A percentile compares a stretch with the other conserved stretches of the same genome.
These are phyloP conservation scores for Oncorhynchus gorbuscha DNA, from an alignment of 2,113 vertebrate genomes.

Conservation along the genomic window DNA sequence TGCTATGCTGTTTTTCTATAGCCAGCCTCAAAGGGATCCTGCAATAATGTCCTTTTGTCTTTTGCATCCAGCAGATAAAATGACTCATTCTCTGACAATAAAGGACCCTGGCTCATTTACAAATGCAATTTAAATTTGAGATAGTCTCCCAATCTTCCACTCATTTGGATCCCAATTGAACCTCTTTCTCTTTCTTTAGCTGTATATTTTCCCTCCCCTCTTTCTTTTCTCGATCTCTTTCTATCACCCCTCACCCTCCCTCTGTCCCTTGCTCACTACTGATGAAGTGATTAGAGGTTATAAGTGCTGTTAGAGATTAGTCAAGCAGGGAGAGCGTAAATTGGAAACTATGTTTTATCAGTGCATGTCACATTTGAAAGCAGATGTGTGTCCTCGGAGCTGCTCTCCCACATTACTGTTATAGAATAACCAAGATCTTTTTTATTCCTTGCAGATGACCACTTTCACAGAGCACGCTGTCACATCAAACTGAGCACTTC, in stretches of 20 bases:
- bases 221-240: constrained; percentile 38
- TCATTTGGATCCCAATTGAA: constrained; percentile 83
- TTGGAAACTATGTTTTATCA: constrained; percentile 97
- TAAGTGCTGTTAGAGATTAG: constrained; percentile 82
- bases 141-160: constrained; percentile 85
- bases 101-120: constrained; percentile 87
- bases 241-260: constrained; percentile 32
- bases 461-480: constrained; percentile 87
- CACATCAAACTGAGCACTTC: constrained; percentile 86
- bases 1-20: constrained; percentile 5
- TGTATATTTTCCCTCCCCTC: constrained; percentile 22
- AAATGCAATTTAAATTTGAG: constrained; percentile 89
- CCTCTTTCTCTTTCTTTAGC: constrained; percentile 64
- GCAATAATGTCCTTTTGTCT: constrained; percentile 27
- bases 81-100: constrained; percentile 73
- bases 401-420: constrained; percentile 88
- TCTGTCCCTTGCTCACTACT: constrained; percentile 60
- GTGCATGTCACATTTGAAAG: constrained; percentile 84
- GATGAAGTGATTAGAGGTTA: constrained; percentile 92
- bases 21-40: background rate
- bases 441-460: constrained; percentile 85
- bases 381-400: constrained; percentile 82
- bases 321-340: constrained; percentile 90
- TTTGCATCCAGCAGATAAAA: constrained; percentile 65
- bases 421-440: constrained; percentile 88